Evolutionary conservation across 2,888 invertebrate species (phyloP).

Genomic region (Deroplatys truncata): DNA sequence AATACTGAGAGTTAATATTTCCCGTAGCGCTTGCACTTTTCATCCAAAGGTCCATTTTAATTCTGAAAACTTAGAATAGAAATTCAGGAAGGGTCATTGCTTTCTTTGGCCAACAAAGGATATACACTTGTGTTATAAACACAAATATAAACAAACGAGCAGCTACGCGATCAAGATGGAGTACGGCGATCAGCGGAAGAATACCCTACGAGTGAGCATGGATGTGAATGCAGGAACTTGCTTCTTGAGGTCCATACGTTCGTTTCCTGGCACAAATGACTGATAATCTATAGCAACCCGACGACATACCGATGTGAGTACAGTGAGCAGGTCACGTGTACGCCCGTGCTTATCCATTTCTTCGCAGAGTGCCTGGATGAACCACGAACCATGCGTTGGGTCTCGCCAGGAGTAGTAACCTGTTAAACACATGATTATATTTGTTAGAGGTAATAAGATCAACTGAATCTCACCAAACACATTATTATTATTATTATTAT

Average conservation of each 20-base stretch:
- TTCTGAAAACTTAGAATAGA: no score
- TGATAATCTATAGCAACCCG: slow-evolving; percentile 48
- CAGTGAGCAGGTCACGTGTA: slow-evolving; percentile 45
- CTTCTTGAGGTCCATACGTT: slow-evolving; percentile 39
- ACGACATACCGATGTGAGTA: slow-evolving; percentile 47
- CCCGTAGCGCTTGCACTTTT: no score
- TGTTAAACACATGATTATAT: background rate
- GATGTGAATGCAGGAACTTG: slow-evolving; percentile 48
- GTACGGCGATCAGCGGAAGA: background rate
- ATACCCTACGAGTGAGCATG: slow-evolving; percentile 40
- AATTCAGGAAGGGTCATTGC: no score
- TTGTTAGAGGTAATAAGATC: no score
- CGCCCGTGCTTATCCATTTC: slow-evolving; percentile 43
- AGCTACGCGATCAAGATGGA: no score
- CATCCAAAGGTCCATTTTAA: no score
- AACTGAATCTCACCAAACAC: no score
- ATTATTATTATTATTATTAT: no score
- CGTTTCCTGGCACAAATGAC: slow-evolving; percentile 39
- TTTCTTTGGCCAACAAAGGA: no score
- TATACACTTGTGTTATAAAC: no score
- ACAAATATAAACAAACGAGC: no score
- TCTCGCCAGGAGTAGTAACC: slow-evolving; percentile 54
- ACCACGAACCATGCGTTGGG: slow-evolving; percentile 54
- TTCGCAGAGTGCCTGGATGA: slow-evolving; percentile 54
- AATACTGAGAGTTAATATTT: no score